Conservation (phyloP, 1,140 invertebrate genomes). For the Drosophila kohkoa region DNA sequence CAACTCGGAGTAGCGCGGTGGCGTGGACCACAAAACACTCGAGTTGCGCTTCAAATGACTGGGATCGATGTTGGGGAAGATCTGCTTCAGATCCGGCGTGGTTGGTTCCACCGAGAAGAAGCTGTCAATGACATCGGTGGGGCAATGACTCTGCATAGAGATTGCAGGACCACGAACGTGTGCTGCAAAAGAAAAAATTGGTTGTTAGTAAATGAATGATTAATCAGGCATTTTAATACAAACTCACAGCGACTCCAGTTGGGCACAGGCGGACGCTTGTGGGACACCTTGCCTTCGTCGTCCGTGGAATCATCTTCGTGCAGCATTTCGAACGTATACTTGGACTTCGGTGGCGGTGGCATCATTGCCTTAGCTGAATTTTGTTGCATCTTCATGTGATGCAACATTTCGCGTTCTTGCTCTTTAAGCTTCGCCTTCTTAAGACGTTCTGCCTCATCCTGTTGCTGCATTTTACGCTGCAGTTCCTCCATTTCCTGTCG, state of each 20-base stretch:
- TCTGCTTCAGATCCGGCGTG: slow-evolving; percentile 88
- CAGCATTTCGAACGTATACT: slow-evolving; percentile 85
- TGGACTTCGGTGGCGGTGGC: slow-evolving; percentile 66
- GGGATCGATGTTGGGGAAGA: slow-evolving; percentile 89
- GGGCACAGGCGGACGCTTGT: slow-evolving; percentile 85
- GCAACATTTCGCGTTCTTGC: slow-evolving; percentile 74
- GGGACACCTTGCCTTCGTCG: slow-evolving; percentile 85
- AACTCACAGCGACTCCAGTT: slow-evolving; percentile 86
- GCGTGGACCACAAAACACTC: slow-evolving; percentile 89
- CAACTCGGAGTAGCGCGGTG: slow-evolving; percentile 86
- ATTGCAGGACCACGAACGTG: slow-evolving; percentile 65
- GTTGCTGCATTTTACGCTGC: slow-evolving; percentile 85
- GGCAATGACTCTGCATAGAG: slow-evolving; percentile 66
- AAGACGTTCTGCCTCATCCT: slow-evolving; percentile 77
- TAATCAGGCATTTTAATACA: background rate
- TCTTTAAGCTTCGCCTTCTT: slow-evolving; percentile 84
- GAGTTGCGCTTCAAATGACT: slow-evolving; percentile 89
- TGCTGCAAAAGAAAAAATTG: slow-evolving; percentile 42
- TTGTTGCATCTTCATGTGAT: slow-evolving; percentile 68
- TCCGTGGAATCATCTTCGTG: slow-evolving; percentile 87
- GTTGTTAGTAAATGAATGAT: background rate
- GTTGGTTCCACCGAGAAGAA: slow-evolving; percentile 88
- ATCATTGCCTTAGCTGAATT: slow-evolving; percentile 67
- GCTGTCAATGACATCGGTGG: slow-evolving; percentile 85
- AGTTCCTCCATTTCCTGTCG: slow-evolving; percentile 86